Evolutionary conservation across 2,113 vertebrate genomes (phyloP).

Genomic region (Neolamprologus modestus): DNA sequence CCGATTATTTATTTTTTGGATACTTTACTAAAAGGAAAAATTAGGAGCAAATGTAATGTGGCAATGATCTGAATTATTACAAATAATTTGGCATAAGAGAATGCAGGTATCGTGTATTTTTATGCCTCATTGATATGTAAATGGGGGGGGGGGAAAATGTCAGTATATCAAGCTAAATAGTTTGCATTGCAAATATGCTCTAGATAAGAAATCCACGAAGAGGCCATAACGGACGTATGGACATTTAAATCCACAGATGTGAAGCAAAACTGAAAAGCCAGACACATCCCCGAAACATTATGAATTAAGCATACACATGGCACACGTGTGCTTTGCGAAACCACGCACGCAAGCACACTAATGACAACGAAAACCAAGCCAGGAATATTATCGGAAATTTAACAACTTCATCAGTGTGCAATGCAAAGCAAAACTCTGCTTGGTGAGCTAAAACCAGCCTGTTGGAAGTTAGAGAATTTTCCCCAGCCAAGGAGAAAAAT

Average conservation of each 20-base stretch:
- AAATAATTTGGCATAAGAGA: not conserved
- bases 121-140: not conserved
- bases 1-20: not conserved
- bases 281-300: not conserved
- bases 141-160: rapidly evolving
- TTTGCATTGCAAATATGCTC: not conserved
- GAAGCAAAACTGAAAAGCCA: not conserved
- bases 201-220: not conserved
- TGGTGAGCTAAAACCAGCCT: not conserved
- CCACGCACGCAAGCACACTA: not conserved
- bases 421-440: conserved; percentile 13
- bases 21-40: not conserved
- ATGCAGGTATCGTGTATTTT: not conserved
- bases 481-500: not conserved
- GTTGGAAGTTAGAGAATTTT: not conserved
- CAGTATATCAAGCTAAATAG: not conserved
- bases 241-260: not conserved
- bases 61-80: not conserved
- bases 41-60: not conserved
- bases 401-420: not conserved
- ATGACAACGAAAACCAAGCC: not conserved
- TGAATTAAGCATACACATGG: not conserved
- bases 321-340: not conserved
- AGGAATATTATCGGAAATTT: conserved; percentile 9
- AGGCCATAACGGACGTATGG: rapidly evolving